These are phyloP conservation scores for Hermaeophaga mercurialis DNA, from an alignment of 2,888 invertebrate genomes.

Conservation along the genomic window DNA sequence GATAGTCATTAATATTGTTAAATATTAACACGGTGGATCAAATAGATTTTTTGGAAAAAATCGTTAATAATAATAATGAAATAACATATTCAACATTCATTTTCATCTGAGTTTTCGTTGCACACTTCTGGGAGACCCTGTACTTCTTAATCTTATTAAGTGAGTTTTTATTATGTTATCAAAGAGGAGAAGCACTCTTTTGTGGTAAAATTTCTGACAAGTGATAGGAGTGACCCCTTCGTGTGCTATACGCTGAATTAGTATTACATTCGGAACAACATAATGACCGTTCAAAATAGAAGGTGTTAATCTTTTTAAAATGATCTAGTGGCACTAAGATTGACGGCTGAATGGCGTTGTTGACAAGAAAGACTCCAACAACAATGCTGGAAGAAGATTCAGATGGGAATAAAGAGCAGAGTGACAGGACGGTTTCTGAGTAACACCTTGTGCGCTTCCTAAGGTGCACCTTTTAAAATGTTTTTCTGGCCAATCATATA, in stretches of 20 bases:
- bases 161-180: too few species aligned
- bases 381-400: conserved; percentile 50
- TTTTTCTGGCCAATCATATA: too few species aligned
- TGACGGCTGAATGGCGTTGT: conserved; percentile 51
- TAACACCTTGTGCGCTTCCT: conserved; percentile 2
- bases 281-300: conserved; percentile 49
- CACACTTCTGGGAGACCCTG: too few species aligned
- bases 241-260: conserved; percentile 15
- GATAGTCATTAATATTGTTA: too few species aligned
- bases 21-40: too few species aligned
- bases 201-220: conserved; percentile 10
- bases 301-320: conserved; percentile 55
- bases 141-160: too few species aligned
- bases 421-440: conserved; percentile 50
- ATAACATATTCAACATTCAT: too few species aligned
- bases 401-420: conserved; percentile 44
- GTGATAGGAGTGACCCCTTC: conserved; percentile 6
- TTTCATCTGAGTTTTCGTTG: too few species aligned
- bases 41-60: too few species aligned
- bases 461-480: conserved; percentile 3
- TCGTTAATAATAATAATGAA: too few species aligned
- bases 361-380: conserved; percentile 50
- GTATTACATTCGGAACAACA: conserved; percentile 37
- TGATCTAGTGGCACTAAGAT: conserved; percentile 55
- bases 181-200: conserved; percentile 2